phyloP scores from a whole-genome alignment of 2,113 vertebrate genomes.

The Lasiurus borealis region DNA sequence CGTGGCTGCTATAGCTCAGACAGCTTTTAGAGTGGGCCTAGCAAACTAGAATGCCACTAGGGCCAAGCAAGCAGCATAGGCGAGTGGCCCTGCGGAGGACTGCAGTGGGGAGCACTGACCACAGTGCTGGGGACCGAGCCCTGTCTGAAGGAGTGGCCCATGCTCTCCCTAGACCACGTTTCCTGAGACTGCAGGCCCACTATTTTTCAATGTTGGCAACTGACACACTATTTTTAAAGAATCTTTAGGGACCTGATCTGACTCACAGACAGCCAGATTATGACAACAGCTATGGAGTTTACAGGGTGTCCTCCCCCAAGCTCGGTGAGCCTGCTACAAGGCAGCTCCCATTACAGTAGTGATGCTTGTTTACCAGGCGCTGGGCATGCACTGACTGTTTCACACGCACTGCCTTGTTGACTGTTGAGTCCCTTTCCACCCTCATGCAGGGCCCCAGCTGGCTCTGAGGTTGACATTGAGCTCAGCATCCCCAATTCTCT shows the following conservation, averaged over 20 bases:
- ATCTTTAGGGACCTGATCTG: background rate
- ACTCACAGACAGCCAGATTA: background rate
- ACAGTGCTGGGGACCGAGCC: background rate
- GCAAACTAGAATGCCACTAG: background rate
- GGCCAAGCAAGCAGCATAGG: background rate
- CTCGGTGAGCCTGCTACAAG: background rate
- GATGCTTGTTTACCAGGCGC: accelerated
- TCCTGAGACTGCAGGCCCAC: background rate
- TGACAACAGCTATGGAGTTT: background rate
- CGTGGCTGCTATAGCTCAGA: background rate
- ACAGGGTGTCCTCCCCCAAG: background rate
- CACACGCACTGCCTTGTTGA: background rate
- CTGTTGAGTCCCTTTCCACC: background rate
- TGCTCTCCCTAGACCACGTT: background rate
- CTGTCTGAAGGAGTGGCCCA: background rate
- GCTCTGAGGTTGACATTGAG: background rate
- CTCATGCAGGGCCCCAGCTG: background rate
- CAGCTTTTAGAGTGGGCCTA: background rate
- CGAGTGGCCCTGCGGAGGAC: background rate
- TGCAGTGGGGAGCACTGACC: background rate
- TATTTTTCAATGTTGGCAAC: background rate
- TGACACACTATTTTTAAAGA: background rate
- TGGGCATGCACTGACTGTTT: background rate
- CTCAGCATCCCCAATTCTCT: background rate
- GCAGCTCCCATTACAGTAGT: background rate